Evolutionary conservation across 2,113 vertebrate species (phyloP).

Genomic region (Noctilio leporinus): DNA sequence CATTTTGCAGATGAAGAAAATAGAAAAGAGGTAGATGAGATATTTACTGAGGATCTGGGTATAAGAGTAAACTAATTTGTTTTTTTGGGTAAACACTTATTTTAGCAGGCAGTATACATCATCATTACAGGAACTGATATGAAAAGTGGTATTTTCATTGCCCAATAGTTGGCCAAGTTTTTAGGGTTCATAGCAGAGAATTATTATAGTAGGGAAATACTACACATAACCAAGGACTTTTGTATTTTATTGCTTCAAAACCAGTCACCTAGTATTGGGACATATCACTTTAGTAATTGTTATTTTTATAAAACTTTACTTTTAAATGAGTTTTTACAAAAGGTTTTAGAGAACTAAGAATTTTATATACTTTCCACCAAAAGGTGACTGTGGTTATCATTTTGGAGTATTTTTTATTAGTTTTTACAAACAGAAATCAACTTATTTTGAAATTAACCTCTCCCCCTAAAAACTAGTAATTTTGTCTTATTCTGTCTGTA

Average conservation of each 20-base stretch:
- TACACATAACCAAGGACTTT: background rate
- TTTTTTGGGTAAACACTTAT: background rate
- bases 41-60: background rate
- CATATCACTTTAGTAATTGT: background rate
- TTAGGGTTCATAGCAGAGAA: background rate
- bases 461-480: background rate
- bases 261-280: background rate
- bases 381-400: background rate
- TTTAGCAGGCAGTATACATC: background rate
- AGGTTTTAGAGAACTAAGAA: background rate
- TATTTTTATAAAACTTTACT: background rate
- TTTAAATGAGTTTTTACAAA: background rate
- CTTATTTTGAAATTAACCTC: background rate
- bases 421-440: background rate
- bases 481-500: background rate
- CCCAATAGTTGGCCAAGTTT: background rate
- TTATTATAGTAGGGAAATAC: background rate
- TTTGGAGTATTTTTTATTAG: slow-evolving; percentile 8
- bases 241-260: background rate
- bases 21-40: background rate
- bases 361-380: background rate
- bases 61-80: background rate
- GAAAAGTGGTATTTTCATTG: background rate
- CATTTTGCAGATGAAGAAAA: background rate
- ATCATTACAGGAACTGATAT: background rate